Base-by-base conservation (phyloP, 2,797 vertebrate genomes). In the Characodon lateralis region DNA sequence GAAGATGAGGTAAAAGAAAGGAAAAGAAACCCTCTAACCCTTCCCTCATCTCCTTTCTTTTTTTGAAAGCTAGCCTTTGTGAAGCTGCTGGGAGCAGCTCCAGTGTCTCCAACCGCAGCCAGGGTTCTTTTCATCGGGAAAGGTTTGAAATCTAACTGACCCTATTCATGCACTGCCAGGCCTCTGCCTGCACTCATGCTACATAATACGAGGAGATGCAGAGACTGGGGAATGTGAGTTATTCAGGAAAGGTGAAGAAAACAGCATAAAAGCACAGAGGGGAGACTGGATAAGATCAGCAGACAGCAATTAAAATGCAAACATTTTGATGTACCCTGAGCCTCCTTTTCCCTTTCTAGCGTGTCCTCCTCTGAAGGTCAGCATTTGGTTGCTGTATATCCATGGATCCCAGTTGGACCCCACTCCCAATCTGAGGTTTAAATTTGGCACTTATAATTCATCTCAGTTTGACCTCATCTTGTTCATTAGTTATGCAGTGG, bases 71-170 rank as follows among this genome's bases (percentile, higher is more conserved):
- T 88, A 13, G 88, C 83, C 94, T 95, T 96, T 96, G 95, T 95
- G 91, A 83, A 87, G 88, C 90, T 89, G 90, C 91, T 80, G 90
- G 88, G 93, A 94, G 91, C 92, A 89, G 92, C 92, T 93, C 88
- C 90, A 92, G 90, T 92, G 91, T 94, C 93, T 94, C 91, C 91
- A 85, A 91, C 92, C 87, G 77, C 91, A 91, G 92, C 89, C 87
- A 92, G 88, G 83, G 81, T 91, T 88, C 93, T 94, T 95, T 95
- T 96, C 95, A 96, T 94, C 87, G 93, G 91, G 83, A 94, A 94
- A 95, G 92, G 93, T 95, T 94, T 95, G 93, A 95, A 95, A 96
- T 94, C 92, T 94, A 95, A 96, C 95, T 94, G 94, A 91, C 91
- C 90, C 94, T 94, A 95, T 96, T 96, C 95, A 96, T 94, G 86